These are phyloP conservation scores for Proterorhinus semilunaris DNA, from an alignment of 2,113 vertebrate species.

Conservation along the genomic window DNA sequence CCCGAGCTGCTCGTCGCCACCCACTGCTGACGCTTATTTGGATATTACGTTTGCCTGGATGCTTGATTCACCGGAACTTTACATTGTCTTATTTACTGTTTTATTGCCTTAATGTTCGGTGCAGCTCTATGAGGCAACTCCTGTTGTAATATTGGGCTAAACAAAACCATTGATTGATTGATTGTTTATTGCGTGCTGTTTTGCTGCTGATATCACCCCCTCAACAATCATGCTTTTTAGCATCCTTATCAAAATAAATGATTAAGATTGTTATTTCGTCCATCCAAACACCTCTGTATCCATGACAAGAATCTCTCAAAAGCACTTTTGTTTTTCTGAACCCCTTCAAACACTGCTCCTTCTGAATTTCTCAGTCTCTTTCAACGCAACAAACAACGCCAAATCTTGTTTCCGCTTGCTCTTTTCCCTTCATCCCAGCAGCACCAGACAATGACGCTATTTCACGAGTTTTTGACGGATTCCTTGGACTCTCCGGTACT, in stretches of 20 bases:
- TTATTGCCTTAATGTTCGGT: too few relatives aligned
- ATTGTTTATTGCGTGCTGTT: too few relatives aligned
- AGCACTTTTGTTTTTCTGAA: not conserved
- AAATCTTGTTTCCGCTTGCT: not conserved
- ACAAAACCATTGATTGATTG: too few relatives aligned
- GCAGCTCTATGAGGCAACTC: too few relatives aligned
- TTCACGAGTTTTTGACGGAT: constrained; percentile 26
- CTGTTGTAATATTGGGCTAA: too few relatives aligned
- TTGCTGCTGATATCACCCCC: too few relatives aligned
- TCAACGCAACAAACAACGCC: not conserved
- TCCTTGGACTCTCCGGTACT: constrained; percentile 15
- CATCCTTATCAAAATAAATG: not conserved
- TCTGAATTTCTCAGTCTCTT: not conserved
- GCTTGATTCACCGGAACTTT: too few relatives aligned
- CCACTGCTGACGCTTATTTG: too few relatives aligned
- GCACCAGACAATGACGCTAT: not conserved
- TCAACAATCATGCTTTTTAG: not conserved
- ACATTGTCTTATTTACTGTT: too few relatives aligned
- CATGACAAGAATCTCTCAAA: not conserved
- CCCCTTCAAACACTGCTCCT: not conserved
- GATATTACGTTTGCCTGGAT: too few relatives aligned
- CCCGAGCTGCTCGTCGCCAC: too few relatives aligned
- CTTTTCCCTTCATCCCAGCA: not conserved
- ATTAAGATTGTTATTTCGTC: not conserved
- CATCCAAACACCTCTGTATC: not conserved